phyloP scores from a whole-genome alignment of 1,140 invertebrate species.

The Andricus grossulariae region DNA sequence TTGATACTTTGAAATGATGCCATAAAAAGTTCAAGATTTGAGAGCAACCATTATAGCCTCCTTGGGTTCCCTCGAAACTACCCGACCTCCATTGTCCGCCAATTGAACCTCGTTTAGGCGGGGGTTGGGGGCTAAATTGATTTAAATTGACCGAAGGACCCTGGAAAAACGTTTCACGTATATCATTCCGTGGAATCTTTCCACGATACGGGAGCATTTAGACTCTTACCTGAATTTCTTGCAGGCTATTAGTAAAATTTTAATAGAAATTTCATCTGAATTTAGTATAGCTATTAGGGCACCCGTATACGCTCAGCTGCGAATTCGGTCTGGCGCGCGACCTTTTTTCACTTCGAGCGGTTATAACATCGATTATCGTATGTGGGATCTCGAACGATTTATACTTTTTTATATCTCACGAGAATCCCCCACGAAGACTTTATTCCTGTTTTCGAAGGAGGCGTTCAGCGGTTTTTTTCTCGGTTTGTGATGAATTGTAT shows the following conservation, averaged over 20 bases:
- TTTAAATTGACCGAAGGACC: constrained; percentile 69
- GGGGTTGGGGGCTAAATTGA: constrained; percentile 70
- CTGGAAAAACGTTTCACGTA: constrained; percentile 44
- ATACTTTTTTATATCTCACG: constrained; percentile 39
- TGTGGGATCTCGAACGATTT: constrained; percentile 51
- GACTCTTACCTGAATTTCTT: constrained; percentile 65
- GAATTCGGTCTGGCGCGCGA: constrained; percentile 52
- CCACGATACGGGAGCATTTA: constrained; percentile 72
- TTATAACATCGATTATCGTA: constrained; percentile 55
- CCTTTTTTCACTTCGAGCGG: constrained; percentile 42
- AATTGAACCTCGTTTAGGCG: constrained; percentile 71
- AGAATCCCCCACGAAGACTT: constrained; percentile 14
- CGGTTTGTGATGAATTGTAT: neutral
- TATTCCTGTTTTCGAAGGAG: neutral
- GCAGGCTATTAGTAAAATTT: constrained; percentile 47
- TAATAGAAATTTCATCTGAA: constrained; percentile 53
- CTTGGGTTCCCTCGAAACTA: constrained; percentile 50
- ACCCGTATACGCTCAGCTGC: constrained; percentile 68
- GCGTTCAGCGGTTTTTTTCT: neutral
- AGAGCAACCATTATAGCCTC: constrained; percentile 38
- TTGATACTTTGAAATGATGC: constrained; percentile 30
- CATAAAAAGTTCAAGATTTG: constrained; percentile 52
- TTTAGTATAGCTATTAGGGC: constrained; percentile 62
- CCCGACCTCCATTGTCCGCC: constrained; percentile 65
- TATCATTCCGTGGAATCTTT: constrained; percentile 64